Percentiles rank a stretch among this genome's conserved stretches.
phyloP scores from a whole-genome alignment of 35 echinoderm and acorn worm genomes.

The Strongylocentrotus purpuratus region DNA sequence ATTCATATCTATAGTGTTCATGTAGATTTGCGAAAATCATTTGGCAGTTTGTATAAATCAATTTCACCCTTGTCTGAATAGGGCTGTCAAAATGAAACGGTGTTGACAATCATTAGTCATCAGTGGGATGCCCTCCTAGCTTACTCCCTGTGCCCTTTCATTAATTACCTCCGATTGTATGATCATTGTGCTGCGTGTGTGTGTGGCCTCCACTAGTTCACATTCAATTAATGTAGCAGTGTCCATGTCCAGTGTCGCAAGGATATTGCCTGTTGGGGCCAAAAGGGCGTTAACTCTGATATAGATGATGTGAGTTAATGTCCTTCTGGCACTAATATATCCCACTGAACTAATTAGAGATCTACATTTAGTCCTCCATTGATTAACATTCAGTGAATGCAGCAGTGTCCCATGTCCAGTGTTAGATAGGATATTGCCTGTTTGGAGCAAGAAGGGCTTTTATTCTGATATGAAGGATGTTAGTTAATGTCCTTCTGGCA shows the following conservation, averaged over 20 bases:
- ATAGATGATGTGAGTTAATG: no score
- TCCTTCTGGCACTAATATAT: no score
- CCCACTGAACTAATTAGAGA: no score
- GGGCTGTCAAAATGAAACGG: not conserved
- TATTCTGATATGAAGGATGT: no score
- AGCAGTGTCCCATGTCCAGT: not conserved
- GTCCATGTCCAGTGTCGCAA: not conserved
- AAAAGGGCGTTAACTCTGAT: no score
- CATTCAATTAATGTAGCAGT: not conserved
- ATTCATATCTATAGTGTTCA: no score
- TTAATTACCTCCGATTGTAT: not conserved
- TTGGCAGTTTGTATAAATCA: no score
- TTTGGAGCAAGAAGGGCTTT: no score
- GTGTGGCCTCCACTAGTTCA: not conserved
- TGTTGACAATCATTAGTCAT: conserved; percentile 18
- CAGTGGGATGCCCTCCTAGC: not conserved
- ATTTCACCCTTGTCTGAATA: no score
- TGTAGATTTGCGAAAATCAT: no score
- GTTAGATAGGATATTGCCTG: not conserved
- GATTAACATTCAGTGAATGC: not conserved
- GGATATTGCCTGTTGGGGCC: not conserved
- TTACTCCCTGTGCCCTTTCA: not conserved
- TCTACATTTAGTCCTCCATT: not conserved
- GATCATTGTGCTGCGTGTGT: not conserved
- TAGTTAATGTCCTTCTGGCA: no score